These are phyloP conservation scores for Drosophila birchii DNA, from an alignment of 2,888 invertebrate species.

Conservation along the genomic window DNA sequence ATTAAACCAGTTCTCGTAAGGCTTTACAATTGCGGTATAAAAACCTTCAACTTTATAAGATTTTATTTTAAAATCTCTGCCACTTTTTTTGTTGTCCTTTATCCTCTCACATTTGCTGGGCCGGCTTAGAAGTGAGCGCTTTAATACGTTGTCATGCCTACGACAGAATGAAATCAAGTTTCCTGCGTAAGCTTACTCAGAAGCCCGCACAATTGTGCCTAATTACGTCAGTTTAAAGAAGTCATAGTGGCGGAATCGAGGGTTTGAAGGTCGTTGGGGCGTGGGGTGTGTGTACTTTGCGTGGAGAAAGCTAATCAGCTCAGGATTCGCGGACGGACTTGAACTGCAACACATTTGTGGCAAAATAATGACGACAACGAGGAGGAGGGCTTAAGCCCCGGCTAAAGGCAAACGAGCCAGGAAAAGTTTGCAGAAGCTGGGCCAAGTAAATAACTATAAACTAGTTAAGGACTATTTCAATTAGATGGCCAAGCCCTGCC, in stretches of 20 bases:
- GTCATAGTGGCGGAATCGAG: slow-evolving; percentile 19
- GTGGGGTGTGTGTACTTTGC: slow-evolving; percentile 6
- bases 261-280: slow-evolving; percentile 6
- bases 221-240: slow-evolving; percentile 67
- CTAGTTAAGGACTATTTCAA: slow-evolving; percentile 79
- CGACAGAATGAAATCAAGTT: slow-evolving; percentile 30
- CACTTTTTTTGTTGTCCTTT: slow-evolving; percentile 2
- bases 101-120: slow-evolving; percentile 1
- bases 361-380: slow-evolving; percentile 40
- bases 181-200: slow-evolving; percentile 26
- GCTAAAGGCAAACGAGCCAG: background rate
- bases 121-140: slow-evolving; percentile 4
- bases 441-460: slow-evolving; percentile 75
- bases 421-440: slow-evolving; percentile 30
- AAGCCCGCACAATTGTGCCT: slow-evolving; percentile 63
- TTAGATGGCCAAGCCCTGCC: slow-evolving; percentile 64
- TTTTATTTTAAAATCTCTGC: slow-evolving; percentile 4
- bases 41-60: background rate
- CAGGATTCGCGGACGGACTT: slow-evolving; percentile 2
- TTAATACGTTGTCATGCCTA: slow-evolving; percentile 21
- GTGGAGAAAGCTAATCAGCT: slow-evolving; percentile 29
- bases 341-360: slow-evolving; percentile 52
- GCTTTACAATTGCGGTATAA: slow-evolving; percentile 1
- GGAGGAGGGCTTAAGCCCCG: slow-evolving; percentile 25
- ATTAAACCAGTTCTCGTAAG: background rate